Conservation (phyloP, 2,113 vertebrate genomes). For the Vireo altiloquus region DNA sequence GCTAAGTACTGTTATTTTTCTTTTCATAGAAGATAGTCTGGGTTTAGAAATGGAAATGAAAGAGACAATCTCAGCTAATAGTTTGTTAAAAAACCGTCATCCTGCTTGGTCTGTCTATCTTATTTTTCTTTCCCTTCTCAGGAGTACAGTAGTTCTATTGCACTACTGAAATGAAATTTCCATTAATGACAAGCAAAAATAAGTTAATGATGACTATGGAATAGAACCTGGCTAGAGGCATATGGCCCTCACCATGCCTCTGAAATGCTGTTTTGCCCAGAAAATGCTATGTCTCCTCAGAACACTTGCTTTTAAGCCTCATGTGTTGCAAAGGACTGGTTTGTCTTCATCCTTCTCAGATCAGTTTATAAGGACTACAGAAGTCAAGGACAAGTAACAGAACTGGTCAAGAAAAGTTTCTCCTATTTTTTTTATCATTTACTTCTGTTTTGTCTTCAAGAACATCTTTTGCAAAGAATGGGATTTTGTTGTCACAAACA, state of each 20-base stretch:
- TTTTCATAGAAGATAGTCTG: neutral
- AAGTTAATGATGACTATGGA: neutral
- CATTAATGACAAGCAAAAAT: neutral
- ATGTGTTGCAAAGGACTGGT: neutral
- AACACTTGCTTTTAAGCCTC: neutral
- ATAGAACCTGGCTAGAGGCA: neutral
- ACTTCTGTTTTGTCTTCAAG: neutral
- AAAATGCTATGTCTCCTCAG: neutral
- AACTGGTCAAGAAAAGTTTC: neutral
- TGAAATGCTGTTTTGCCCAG: neutral
- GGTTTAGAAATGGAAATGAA: neutral
- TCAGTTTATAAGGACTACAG: neutral
- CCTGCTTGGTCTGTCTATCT: neutral
- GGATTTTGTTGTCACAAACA: neutral
- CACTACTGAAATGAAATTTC: neutral
- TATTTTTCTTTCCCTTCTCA: neutral
- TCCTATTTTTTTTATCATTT: neutral
- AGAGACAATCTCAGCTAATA: neutral
- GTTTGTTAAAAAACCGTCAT: neutral
- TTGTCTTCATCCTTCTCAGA: neutral
- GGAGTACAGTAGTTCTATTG: neutral
- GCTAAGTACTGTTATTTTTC: neutral
- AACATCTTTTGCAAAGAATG: neutral
- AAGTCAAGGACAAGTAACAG: neutral
- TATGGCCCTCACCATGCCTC: neutral